Evolutionary conservation across 2,113 vertebrate genomes (phyloP), one percentile per base, ranked within the genome.

Genomic region (Hippocampus barbouri): DNA sequence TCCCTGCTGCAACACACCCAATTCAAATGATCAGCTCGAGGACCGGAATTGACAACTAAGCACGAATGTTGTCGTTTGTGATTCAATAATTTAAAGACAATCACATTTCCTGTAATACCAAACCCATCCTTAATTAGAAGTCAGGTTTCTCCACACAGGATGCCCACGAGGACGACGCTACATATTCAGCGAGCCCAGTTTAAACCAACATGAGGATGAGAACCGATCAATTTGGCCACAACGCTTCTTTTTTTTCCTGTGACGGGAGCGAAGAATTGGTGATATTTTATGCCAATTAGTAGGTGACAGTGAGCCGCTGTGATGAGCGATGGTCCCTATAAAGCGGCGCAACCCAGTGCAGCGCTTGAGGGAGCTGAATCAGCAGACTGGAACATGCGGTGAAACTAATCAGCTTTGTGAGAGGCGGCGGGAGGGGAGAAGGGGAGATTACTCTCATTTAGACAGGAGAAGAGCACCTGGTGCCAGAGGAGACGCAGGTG

Each of bases 211-310:
- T 5, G 76, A 70, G 66, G 62, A 56, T 69, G 71, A 78, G 74
- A 80, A 83, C 68, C 56, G 73, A 89, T 86, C 87, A 73, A 91
- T 89, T 82, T 15, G 60, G 78, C 15, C 21, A 69, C 83, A 82
- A 88, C 72, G 81, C 86, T 75, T 89, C 70, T 83, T 86, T 81
- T 90, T 6, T 51, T 15, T 1, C 12, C 80, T 83, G 83, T 67
- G 81, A 84, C 54, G 66, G 69, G 80, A 87, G 87, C 83, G 86
- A 70, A 82, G 86, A 86, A 88, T 87, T 85, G 89, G 89, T 85
- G 89, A 93, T 93, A 92, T 93, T 92, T 92, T 92, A 92, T 91
- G 88, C 90, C 91, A 93, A 93, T 93, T 93, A 93, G 88, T 62
- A 81, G 74, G 69, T 90, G 91, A 92, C 87, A 91, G 86, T 75